Percentiles rank a stretch among this genome's conserved stretches.
Evolutionary conservation across 2,888 invertebrate species (phyloP).

Genomic region (Pediacus dermestoides): DNA sequence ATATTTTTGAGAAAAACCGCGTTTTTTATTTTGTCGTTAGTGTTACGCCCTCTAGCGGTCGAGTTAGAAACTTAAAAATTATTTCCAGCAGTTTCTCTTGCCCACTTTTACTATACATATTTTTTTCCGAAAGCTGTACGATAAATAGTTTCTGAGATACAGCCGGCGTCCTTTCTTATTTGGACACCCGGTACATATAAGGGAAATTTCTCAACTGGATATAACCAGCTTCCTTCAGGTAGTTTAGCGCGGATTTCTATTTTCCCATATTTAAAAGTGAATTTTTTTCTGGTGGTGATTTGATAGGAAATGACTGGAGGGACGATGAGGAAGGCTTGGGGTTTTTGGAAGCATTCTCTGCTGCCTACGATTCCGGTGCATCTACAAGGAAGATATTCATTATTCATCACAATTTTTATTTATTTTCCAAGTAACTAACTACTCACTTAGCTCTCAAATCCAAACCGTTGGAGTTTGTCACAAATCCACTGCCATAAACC

Average conservation of each 20-base stretch:
- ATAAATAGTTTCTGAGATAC: too few relatives aligned
- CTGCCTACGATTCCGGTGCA: constrained; percentile 46
- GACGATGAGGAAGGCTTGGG: constrained; percentile 56
- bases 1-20: too few relatives aligned
- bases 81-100: too few relatives aligned
- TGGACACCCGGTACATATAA: too few relatives aligned
- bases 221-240: constrained; percentile 74
- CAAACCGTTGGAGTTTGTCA: constrained; percentile 37
- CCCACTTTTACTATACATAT: too few relatives aligned
- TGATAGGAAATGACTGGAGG: constrained; percentile 67
- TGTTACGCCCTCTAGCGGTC: too few relatives aligned
- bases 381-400: constrained; percentile 39
- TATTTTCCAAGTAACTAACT: constrained; percentile 1
- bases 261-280: constrained; percentile 67
- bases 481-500: constrained; percentile 55
- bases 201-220: constrained; percentile 71
- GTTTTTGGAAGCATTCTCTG: constrained; percentile 50
- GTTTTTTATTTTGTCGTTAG: too few relatives aligned
- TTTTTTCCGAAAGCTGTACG: too few relatives aligned
- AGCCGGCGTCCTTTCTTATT: too few relatives aligned
- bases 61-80: too few relatives aligned
- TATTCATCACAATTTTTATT: neutral
- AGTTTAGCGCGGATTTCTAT: constrained; percentile 68
- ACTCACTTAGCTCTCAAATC: constrained; percentile 43
- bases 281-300: constrained; percentile 59